Base-by-base conservation (phyloP, 2,113 vertebrate genomes). In the Microtus ochrogaster region DNA sequence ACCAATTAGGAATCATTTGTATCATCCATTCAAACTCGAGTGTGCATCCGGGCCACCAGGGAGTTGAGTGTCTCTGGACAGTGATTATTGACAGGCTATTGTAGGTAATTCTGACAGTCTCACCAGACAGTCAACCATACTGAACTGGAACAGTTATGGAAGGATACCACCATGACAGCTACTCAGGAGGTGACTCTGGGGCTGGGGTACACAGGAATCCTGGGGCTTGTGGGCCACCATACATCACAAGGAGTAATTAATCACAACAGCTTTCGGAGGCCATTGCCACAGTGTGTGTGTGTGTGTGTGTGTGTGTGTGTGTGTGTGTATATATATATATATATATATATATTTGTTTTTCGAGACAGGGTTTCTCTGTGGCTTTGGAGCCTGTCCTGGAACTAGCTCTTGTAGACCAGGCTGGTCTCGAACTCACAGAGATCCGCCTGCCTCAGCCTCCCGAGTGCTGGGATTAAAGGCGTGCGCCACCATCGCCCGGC, bases 261-360 rank as follows among this genome's bases (percentile, higher is more conserved):
- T 1, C 30, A 61, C 10, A 52, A 41, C 22, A 16, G 11, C 39
- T 44, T 74, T 39, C 58, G 65, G 72, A 47, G 47, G 49, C 74
- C n/a, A 76, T 8, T 72, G 91, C 81, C 94, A 91, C 87, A 82
- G 58, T n/a, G n/a, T n/a, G n/a, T n/a, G n/a, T n/a, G n/a, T n/a
- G n/a, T n/a, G n/a, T n/a, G n/a, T n/a, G n/a, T n/a, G n/a, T n/a
- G n/a, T n/a, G n/a, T n/a, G n/a, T n/a, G n/a, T n/a, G n/a, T n/a
- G n/a, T n/a, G n/a, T n/a, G n/a, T n/a, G n/a, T n/a, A n/a, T n/a
- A n/a, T n/a, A n/a, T n/a, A n/a, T n/a, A n/a, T n/a, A n/a, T n/a
- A n/a, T n/a, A n/a, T n/a, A n/a, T n/a, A n/a, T n/a, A n/a, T n/a
- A n/a, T n/a, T n/a, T n/a, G n/a, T n/a, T n/a, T n/a, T n/a, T n/a